phyloP scores from a whole-genome alignment of 2,797 vertebrate genomes.

The Brotula barbata region DNA sequence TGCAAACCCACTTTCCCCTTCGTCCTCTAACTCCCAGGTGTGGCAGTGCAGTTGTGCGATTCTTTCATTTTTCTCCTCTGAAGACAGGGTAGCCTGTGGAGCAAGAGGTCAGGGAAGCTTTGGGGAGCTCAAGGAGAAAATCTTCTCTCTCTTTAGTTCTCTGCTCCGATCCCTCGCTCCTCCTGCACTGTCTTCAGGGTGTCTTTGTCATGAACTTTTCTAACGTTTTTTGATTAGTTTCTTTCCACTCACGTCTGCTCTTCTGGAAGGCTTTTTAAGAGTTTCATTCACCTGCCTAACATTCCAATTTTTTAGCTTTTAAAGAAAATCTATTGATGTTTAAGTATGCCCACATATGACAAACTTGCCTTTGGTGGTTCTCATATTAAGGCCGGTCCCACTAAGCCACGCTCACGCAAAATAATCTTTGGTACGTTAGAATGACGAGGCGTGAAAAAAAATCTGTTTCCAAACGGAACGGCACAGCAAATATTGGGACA shows the following conservation, averaged over 20 bases:
- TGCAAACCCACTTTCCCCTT: constrained; percentile 6
- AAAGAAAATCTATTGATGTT: too few species aligned
- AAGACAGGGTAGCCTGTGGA: constrained; percentile 59
- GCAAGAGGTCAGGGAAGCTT: constrained; percentile 46
- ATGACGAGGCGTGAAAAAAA: too few species aligned
- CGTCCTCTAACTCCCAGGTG: constrained; percentile 5
- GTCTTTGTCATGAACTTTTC: constrained; percentile 31
- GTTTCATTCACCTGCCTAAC: constrained; percentile 13
- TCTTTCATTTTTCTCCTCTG: constrained; percentile 47
- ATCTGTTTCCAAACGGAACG: too few species aligned
- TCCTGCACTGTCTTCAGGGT: constrained; percentile 33
- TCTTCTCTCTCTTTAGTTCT: constrained; percentile 36
- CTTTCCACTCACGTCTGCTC: neutral
- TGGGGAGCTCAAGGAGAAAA: constrained; percentile 47
- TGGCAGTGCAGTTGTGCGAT: constrained; percentile 15
- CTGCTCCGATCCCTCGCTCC: constrained; percentile 20
- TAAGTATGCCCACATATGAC: too few species aligned
- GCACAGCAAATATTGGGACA: too few species aligned
- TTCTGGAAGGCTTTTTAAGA: neutral
- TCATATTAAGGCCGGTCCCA: too few species aligned
- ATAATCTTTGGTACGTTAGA: too few species aligned
- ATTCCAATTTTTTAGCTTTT: too few species aligned
- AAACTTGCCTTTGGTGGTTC: too few species aligned
- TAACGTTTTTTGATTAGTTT: constrained; percentile 25
- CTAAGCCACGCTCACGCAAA: too few species aligned